A percentile compares a stretch with the other conserved stretches of the same genome.
These are phyloP conservation scores for Alentia gelatinosa DNA, from an alignment of 2,888 invertebrate genomes.

Conservation along the genomic window DNA sequence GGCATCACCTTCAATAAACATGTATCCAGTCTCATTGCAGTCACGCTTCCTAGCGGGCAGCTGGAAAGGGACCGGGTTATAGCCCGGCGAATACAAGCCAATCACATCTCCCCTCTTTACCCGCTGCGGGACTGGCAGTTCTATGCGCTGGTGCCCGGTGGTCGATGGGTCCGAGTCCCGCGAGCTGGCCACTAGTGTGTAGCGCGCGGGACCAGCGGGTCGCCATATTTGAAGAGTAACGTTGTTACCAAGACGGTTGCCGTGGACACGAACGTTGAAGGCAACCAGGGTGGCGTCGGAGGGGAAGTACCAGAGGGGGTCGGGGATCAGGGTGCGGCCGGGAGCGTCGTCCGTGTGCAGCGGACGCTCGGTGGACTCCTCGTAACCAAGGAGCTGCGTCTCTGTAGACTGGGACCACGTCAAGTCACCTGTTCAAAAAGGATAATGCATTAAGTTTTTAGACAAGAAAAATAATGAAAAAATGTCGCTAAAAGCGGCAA, in stretches of 20 bases:
- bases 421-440: background rate
- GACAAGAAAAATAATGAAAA: no score
- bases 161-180: background rate
- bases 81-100: background rate
- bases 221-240: constrained; percentile 41
- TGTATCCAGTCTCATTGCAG: background rate
- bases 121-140: background rate
- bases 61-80: constrained; percentile 16
- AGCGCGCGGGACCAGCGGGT: background rate
- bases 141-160: background rate
- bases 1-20: background rate
- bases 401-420: background rate
- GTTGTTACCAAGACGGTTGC: background rate
- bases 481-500: no score
- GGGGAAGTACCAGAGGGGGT: constrained; percentile 1
- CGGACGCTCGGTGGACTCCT: background rate
- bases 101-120: constrained; percentile 11
- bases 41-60: background rate
- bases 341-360: background rate
- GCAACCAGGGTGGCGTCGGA: background rate
- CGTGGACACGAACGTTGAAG: constrained; percentile 20
- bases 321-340: background rate
- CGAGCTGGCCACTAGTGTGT: background rate
- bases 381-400: constrained; percentile 3
- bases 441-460: background rate